Conservation (phyloP, 2,797 vertebrate genomes). For the Rhyacichthys aspro region DNA sequence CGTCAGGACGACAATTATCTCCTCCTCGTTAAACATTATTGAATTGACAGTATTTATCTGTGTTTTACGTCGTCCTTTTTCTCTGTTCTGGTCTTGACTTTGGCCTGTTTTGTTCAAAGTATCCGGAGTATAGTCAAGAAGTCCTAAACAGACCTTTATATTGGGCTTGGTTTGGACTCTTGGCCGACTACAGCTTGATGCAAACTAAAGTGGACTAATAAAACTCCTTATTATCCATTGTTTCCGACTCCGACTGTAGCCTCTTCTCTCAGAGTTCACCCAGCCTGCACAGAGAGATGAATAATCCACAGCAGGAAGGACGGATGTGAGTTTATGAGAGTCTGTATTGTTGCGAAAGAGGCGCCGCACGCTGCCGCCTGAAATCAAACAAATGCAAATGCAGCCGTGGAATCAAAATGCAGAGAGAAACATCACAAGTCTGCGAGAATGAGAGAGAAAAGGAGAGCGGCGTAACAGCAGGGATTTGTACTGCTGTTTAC, state of each 20-base stretch:
- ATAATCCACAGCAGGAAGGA: constrained; percentile 62
- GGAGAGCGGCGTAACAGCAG: constrained; percentile 40
- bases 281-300: constrained; percentile 59
- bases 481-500: constrained; percentile 71
- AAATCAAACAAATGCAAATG: constrained; percentile 77
- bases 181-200: neutral
- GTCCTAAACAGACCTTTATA: no score
- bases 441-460: constrained; percentile 24
- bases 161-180: no score
- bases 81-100: no score
- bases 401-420: constrained; percentile 57
- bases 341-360: constrained; percentile 51
- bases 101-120: no score
- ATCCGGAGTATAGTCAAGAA: no score
- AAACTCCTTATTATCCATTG: constrained; percentile 44
- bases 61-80: no score
- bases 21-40: no score
- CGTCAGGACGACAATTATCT: no score
- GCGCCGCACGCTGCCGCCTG: constrained; percentile 34
- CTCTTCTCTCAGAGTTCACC: constrained; percentile 49
- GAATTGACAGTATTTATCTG: no score
- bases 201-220: constrained; percentile 40
- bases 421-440: constrained; percentile 61
- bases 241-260: constrained; percentile 24
- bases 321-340: constrained; percentile 69